These are phyloP conservation scores for Anolis sagrei DNA, from an alignment of 2,113 vertebrate genomes.

Conservation along the genomic window DNA sequence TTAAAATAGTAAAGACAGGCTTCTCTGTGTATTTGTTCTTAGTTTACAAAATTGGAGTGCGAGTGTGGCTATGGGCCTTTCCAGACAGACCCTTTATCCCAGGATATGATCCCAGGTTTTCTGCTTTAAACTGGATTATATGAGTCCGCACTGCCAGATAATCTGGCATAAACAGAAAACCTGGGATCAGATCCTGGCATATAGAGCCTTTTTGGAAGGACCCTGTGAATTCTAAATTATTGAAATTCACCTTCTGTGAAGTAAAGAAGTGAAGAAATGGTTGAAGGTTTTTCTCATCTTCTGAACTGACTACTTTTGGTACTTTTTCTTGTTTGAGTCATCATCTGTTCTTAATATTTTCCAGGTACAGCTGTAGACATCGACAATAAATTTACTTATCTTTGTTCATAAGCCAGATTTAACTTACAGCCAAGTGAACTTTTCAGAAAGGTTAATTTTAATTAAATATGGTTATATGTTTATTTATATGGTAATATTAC, in stretches of 20 bases:
- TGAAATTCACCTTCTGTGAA: conserved; percentile 26
- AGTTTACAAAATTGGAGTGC: neutral
- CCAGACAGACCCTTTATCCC: too few species aligned
- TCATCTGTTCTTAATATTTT: conserved; percentile 57
- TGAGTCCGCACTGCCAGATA: too few species aligned
- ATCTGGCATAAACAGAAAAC: too few species aligned
- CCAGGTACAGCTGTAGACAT: conserved; percentile 26
- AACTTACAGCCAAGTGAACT: conserved; percentile 26
- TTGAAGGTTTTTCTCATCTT: neutral
- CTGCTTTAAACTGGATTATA: too few species aligned
- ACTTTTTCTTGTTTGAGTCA: conserved; percentile 40
- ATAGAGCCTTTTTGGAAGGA: too few species aligned
- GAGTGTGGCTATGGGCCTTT: too few species aligned
- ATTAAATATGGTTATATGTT: conserved; percentile 15
- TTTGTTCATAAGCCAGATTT: conserved; percentile 18
- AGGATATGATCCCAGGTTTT: too few species aligned
- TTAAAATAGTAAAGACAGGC: neutral
- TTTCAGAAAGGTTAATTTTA: conserved; percentile 43
- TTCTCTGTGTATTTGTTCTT: neutral
- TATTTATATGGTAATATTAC: too few species aligned
- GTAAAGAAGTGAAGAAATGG: conserved; percentile 11
- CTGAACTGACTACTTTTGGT: conserved; percentile 16
- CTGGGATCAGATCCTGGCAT: too few species aligned
- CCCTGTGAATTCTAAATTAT: conserved; percentile 7
- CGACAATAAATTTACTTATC: conserved; percentile 32